These are phyloP conservation scores for Megastigmus dorsalis DNA, from an alignment of 2,888 invertebrate genomes.

Conservation along the genomic window DNA sequence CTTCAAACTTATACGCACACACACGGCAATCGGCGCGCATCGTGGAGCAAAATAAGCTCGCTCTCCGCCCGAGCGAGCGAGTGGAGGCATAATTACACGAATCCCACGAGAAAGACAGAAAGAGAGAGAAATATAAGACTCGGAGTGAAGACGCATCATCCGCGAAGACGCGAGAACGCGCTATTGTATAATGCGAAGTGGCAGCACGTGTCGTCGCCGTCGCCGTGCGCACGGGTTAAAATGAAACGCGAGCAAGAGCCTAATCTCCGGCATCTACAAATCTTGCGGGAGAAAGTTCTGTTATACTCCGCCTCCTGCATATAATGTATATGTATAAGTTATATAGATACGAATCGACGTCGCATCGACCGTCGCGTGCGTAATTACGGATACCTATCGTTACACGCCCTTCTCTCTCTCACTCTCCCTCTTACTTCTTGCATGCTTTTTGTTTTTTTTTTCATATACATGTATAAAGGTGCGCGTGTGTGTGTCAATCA, in stretches of 20 bases:
- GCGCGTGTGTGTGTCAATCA: background rate
- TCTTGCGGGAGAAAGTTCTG: background rate
- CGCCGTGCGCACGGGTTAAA: no score
- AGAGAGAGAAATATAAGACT: no score
- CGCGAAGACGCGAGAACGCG: background rate
- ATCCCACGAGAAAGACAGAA: no score
- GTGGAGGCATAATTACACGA: no score
- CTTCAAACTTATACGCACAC: background rate
- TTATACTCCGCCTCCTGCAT: background rate
- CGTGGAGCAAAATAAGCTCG: no score
- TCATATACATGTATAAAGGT: background rate
- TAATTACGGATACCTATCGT: background rate
- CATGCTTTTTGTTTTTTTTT: background rate
- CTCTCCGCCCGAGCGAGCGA: no score
- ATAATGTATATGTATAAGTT: background rate
- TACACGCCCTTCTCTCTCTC: background rate
- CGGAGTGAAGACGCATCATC: background rate
- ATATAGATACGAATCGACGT: no score
- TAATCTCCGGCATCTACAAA: slow-evolving; percentile 1
- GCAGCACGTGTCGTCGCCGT: slow-evolving; percentile 17
- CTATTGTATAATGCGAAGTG: slow-evolving; percentile 17
- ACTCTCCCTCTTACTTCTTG: background rate
- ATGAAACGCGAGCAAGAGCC: background rate
- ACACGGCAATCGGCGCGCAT: no score
- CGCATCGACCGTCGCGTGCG: background rate